Evolutionary conservation across 1,140 invertebrate genomes (phyloP).

Genomic region (Sitophilus oryzae): DNA sequence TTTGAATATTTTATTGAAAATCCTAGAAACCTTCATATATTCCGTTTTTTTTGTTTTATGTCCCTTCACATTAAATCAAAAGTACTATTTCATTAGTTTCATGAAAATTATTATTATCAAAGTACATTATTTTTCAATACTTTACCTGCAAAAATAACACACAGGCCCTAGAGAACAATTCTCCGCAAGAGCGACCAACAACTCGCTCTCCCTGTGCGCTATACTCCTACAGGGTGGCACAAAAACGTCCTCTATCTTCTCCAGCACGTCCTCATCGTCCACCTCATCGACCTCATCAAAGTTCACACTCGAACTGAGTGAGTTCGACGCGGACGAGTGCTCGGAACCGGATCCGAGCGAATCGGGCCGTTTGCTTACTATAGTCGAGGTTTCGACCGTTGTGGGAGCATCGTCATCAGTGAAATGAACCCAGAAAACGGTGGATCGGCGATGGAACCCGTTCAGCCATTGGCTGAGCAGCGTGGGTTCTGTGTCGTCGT

Average conservation of each 20-base stretch:
- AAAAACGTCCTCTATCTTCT: constrained; percentile 22
- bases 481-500: constrained; percentile 5
- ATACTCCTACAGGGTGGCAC: constrained; percentile 37
- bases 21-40: too few species aligned
- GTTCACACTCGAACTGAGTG: constrained; percentile 15
- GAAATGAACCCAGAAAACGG: constrained; percentile 37
- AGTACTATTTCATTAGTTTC: too few species aligned
- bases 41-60: too few species aligned
- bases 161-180: constrained; percentile 41
- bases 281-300: constrained; percentile 16
- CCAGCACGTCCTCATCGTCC: too few species aligned
- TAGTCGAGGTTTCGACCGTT: constrained; percentile 17
- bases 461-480: constrained; percentile 37
- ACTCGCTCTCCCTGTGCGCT: constrained; percentile 40
- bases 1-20: too few species aligned
- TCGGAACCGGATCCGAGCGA: constrained; percentile 32
- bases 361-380: constrained; percentile 25
- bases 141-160: constrained; percentile 44
- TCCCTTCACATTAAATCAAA: too few species aligned
- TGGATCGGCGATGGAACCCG: constrained; percentile 35
- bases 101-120: too few species aligned
- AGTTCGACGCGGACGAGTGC: constrained; percentile 11
- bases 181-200: constrained; percentile 39
- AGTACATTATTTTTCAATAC: too few species aligned
- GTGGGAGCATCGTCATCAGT: constrained; percentile 24